phyloP scores from a whole-genome alignment of 2,113 vertebrate genomes.

The Myotis lucifugus region DNA sequence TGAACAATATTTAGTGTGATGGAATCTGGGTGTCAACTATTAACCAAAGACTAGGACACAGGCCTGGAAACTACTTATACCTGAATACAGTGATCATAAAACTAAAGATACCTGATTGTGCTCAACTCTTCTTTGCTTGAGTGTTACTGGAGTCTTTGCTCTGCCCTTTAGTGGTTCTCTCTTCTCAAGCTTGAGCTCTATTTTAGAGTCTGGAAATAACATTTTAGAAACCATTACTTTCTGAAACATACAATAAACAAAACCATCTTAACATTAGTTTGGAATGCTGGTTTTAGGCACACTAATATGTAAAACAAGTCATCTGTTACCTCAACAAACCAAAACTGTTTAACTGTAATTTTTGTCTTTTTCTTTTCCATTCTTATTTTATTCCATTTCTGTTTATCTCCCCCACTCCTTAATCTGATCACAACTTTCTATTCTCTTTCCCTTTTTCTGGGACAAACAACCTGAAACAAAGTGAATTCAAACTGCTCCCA shows the following conservation, averaged over 20 bases:
- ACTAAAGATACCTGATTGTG: conserved; percentile 87
- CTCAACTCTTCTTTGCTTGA: conserved; percentile 89
- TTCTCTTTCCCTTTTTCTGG: background rate
- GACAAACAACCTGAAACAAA: conserved; percentile 39
- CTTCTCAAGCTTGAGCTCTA: conserved; percentile 91
- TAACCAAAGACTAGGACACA: conserved; percentile 7
- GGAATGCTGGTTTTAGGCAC: conserved; percentile 32
- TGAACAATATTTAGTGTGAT: background rate
- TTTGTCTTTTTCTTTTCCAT: background rate
- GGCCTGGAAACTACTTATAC: conserved; percentile 13
- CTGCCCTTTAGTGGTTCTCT: conserved; percentile 90
- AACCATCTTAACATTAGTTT: background rate
- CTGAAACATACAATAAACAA: background rate
- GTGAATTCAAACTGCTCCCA: background rate
- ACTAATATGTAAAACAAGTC: background rate
- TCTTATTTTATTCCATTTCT: conserved; percentile 2
- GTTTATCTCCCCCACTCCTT: background rate
- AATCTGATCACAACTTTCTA: background rate
- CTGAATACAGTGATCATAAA: background rate
- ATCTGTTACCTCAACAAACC: background rate
- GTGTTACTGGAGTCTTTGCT: conserved; percentile 87
- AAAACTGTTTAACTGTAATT: background rate
- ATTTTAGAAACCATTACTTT: conserved; percentile 72
- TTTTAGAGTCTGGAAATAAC: conserved; percentile 85
- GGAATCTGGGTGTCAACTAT: background rate